Evolutionary conservation across 2,888 invertebrate species (phyloP), one percentile per base, ranked within the genome.

Genomic region (Ophraella communa): DNA sequence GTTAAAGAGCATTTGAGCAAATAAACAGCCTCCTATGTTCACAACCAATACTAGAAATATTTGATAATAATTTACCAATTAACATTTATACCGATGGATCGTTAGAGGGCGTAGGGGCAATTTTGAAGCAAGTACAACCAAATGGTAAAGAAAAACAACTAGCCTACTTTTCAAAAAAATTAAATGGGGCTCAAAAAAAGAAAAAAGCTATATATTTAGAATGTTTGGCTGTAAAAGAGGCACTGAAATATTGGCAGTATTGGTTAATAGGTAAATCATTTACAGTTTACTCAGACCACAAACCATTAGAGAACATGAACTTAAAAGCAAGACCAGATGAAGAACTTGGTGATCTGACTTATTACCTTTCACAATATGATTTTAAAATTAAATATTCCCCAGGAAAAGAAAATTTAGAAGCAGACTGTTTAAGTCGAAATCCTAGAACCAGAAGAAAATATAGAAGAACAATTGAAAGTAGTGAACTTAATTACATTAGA

Each of bases 261-360:
- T 30, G 11, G 30, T 11, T 30, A 11, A 30, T 30, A 11, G 30
- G 30, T 4, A 30, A 30, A 30, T 30, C 10, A 4, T 30, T 30
- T 11, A 30, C 30, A 14, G 44, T 56, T 8, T 49, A 27, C 42
- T 67, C 54, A 62, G 69, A 63, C n/a, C 53, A 63, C 24, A 63
- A 53, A 52, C 63, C 58, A 4, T 23, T 58, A 4, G 53, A 65
- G 68, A 63, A 51, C 23, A 30, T 69, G 54, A 71, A 68, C 11
- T 45, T 72, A 51, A 70, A 69, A 55, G 8, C 58, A 14, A 69
- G 70, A 61, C 65, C 70, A 1, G 71, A 73, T 55, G 66, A 68
- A 65, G 68, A 72, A 54, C 39, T 72, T 14, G 70, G 71, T 8
- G 65, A 72, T 21, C 49, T 70, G 11, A 62, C 62, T 30, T 2